Percentiles rank a stretch among this genome's conserved stretches.
Conservation (phyloP, 2,888 invertebrate species). For the Ichneumoninae sp. region DNA sequence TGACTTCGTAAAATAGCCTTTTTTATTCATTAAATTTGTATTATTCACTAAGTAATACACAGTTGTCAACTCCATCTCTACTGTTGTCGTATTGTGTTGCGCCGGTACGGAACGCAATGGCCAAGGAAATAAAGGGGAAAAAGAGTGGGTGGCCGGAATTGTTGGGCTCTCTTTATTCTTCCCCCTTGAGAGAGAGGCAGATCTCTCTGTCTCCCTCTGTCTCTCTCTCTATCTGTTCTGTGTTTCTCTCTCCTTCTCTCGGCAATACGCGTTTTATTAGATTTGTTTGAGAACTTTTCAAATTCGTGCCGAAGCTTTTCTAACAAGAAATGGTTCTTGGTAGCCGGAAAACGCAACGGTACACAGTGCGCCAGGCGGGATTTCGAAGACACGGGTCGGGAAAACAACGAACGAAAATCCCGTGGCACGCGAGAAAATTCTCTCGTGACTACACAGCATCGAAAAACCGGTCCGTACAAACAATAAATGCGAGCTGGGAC, state of each 20-base stretch:
- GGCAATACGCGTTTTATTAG: slow-evolving; percentile 76
- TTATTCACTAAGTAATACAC: neutral
- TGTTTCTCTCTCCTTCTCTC: neutral
- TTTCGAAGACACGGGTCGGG: slow-evolving; percentile 54
- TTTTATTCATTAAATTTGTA: neutral
- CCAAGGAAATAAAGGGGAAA: slow-evolving; percentile 23
- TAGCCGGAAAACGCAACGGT: slow-evolving; percentile 45
- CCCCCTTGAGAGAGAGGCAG: too few relatives aligned
- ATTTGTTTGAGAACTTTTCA: slow-evolving; percentile 82
- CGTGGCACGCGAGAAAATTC: slow-evolving; percentile 37
- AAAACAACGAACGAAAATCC: slow-evolving; percentile 46
- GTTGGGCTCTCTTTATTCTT: slow-evolving; percentile 39
- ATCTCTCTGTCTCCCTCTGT: slow-evolving; percentile 8
- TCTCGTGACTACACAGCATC: slow-evolving; percentile 39
- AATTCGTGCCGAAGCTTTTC: slow-evolving; percentile 72
- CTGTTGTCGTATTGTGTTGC: neutral
- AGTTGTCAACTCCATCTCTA: neutral
- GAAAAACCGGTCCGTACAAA: slow-evolving; percentile 37
- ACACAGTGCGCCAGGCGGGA: slow-evolving; percentile 21
- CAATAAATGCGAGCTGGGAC: slow-evolving; percentile 46
- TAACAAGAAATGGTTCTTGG: slow-evolving; percentile 54
- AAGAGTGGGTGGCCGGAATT: slow-evolving; percentile 6
- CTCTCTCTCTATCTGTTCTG: too few relatives aligned
- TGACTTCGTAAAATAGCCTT: neutral
- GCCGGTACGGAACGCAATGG: neutral